These are phyloP conservation scores for Coracopsis vasa DNA, from an alignment of 2,113 vertebrate species.

Conservation along the genomic window DNA sequence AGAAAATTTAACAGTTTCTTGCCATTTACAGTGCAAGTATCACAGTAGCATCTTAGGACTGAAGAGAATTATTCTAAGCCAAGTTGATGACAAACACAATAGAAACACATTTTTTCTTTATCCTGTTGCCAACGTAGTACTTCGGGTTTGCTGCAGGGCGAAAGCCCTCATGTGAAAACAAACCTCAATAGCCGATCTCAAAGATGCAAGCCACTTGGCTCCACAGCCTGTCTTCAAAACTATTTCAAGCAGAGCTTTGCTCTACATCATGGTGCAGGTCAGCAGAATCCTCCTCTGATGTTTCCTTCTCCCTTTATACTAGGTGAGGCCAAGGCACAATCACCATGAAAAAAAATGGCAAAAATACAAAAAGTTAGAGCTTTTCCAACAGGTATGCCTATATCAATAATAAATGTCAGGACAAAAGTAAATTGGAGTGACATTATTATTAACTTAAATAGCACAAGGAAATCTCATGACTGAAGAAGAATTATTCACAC, in stretches of 20 bases:
- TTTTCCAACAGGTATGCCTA: background rate
- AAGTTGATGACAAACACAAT: background rate
- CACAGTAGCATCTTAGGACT: background rate
- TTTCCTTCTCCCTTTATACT: background rate
- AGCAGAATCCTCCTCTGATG: accelerated
- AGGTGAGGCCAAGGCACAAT: background rate
- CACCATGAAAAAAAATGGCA: background rate
- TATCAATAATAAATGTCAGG: background rate
- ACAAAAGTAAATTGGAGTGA: background rate
- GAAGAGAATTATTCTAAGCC: background rate
- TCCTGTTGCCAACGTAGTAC: background rate
- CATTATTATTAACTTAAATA: background rate
- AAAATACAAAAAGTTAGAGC: background rate
- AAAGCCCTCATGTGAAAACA: background rate
- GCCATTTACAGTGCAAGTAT: background rate
- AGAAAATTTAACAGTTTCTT: background rate
- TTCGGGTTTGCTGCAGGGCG: background rate
- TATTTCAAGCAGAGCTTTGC: background rate
- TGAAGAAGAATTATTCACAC: background rate
- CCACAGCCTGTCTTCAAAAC: background rate
- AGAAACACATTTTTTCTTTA: background rate
- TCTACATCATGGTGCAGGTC: background rate
- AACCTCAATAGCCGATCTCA: background rate
- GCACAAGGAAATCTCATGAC: background rate
- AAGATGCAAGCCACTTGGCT: background rate